Evolutionary conservation across 2,113 vertebrate species (phyloP), one percentile per base, ranked within the genome.

Genomic region (Henicopernis longicauda): DNA sequence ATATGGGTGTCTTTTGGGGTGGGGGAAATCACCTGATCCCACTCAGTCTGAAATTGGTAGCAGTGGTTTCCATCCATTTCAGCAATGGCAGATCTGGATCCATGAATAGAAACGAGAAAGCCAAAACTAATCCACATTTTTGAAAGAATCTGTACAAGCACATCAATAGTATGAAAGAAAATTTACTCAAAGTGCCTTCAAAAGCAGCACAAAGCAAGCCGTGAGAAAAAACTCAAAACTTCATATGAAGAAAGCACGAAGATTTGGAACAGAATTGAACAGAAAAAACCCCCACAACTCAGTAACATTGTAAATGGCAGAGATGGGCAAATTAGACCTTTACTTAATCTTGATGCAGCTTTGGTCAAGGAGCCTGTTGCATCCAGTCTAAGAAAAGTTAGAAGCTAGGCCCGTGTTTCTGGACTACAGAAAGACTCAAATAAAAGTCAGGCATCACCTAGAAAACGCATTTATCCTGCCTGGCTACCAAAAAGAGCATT

Each of bases 401-500:
- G 19, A 77, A 42, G 10, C 32, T 38, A 73, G 36, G 16, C 13
- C 34, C 19, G 3, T 23, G 25, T 29, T 77, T 81, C 58, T 81
- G 85, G 20, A 42, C 50, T 40, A 9, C 1, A 0, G 50, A 91
- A 85, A 52, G 19, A 27, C 58, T 65, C 32, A 47, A 47, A 0
- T 10, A 44, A 59, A 71, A 77, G 34, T 54, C 49, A 83, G 23
- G n/a, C 27, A 45, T 72, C 17, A 20, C 10, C 62, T 49, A 32
- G 32, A 54, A 94, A 86, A 47, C 45, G 55, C 40, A 70, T 23
- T 70, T 91, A 12, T 34, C 34, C 72, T 62, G 9, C 3, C 0
- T 83, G 18, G 16, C 19, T 73, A 32, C 69, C 0, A 0, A 89
- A 89, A 54, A 0, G 0, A 94, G 36, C 32, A 11, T 57, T 34